phyloP scores from a whole-genome alignment of 1,140 invertebrate genomes.

The Druon quercuslanigerum region DNA sequence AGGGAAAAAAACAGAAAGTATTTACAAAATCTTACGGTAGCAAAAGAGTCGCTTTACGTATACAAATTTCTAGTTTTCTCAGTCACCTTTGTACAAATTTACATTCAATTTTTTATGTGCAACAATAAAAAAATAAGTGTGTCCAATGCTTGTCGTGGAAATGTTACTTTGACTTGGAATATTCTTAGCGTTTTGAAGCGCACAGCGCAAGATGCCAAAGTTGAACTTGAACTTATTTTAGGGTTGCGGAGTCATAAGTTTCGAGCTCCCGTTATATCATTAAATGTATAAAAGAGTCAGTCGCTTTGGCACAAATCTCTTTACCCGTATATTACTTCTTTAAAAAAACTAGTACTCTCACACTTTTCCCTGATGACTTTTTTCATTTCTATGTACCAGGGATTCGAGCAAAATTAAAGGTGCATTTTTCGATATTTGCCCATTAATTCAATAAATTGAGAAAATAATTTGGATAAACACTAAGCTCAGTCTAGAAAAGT shows the following conservation, averaged over 20 bases:
- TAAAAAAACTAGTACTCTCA: background rate
- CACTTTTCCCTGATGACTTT: background rate
- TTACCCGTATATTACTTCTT: background rate
- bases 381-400: background rate
- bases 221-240: background rate
- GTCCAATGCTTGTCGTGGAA: background rate
- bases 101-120: background rate
- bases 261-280: background rate
- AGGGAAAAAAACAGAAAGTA: background rate
- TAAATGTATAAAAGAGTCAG: background rate
- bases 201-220: background rate
- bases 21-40: background rate
- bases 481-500: too few species aligned
- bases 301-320: slow-evolving; percentile 2
- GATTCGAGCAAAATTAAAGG: too few species aligned
- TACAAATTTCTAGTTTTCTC: background rate
- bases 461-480: too few species aligned
- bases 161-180: too few species aligned
- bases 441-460: too few species aligned
- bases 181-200: too few species aligned
- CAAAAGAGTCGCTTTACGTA: background rate
- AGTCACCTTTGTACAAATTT: slow-evolving; percentile 22
- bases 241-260: background rate
- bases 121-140: background rate
- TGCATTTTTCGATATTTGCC: too few species aligned